Evolutionary conservation across 1,140 invertebrate species (phyloP), one percentile per base, ranked within the genome.

Genomic region (Acromyrmex charruanus): DNA sequence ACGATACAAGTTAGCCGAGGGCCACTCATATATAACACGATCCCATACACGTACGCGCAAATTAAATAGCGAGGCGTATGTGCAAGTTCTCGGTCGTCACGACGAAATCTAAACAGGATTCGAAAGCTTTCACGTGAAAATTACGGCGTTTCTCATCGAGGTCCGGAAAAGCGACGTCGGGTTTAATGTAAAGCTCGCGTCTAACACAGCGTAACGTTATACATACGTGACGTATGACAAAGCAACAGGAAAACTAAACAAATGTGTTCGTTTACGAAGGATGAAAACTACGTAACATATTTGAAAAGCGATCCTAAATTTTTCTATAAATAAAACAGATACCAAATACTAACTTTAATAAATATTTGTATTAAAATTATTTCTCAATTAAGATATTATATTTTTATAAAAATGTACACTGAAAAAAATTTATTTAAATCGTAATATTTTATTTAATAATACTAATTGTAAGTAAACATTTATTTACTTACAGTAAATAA

Each of bases 121-220:
- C 68, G 79, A 82, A 82, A 82, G 53, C 55, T 82, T 74, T 82
- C 68, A 74, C 25, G 55, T 74, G 68, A 82, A 82, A 82, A 82
- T 53, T 72, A 81, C 31, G 66, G 21, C 35, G n/a, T 49, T 82
- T 51, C 66, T 69, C 53, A n/a, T 12, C n/a, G 16, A 49, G 35
- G 25, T 18, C 7, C 25, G 18, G 21, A 44, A 28, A 61, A 82
- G 35, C 35, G 6, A 59, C 21, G 53, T 74, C 69, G 55, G 58
- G 9, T 74, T 61, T 82, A 72, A 82, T 18, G 68, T 74, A 82
- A 75, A 84, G 39, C 25, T 58, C 31, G n/a, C 14, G n/a, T 65
- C 16, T 82, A 74, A 74, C 68, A 72, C 31, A 14, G 7, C 51
- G 18, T 71, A 82, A 82, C 39, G 25, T 28, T 61, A 75, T 21